Percentiles rank a stretch among this genome's conserved stretches.
Conservation (phyloP, 2,113 vertebrate species). For the Conger conger region DNA sequence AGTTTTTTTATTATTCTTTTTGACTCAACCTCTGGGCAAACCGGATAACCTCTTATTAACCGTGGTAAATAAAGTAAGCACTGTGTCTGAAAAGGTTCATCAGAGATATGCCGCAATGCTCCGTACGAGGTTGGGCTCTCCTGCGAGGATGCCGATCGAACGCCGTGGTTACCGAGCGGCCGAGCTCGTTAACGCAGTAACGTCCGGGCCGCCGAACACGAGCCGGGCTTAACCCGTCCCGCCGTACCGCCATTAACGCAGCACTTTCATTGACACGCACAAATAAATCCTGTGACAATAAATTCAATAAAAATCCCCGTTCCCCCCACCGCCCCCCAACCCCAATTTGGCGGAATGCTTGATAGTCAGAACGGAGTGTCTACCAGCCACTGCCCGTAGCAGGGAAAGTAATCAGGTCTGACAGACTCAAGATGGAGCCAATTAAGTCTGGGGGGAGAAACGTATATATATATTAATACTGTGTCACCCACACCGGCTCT, state of each 20-base stretch:
- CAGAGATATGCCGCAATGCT: conserved; percentile 43
- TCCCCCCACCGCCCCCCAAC: too few relatives aligned
- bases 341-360: conserved; percentile 37
- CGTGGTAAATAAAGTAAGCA: neutral
- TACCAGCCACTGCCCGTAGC: conserved; percentile 39
- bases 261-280: neutral
- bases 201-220: neutral
- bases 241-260: neutral
- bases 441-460: conserved; percentile 66
- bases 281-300: conserved; percentile 25
- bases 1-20: too few relatives aligned
- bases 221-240: neutral
- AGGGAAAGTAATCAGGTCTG: conserved; percentile 63
- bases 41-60: neutral
- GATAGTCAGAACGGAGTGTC: conserved; percentile 46
- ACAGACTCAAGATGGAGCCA: conserved; percentile 72
- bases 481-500: conserved; percentile 62
- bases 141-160: too few relatives aligned
- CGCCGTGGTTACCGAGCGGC: neutral
- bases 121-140: neutral
- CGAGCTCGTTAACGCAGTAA: neutral
- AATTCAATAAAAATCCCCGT: conserved; percentile 38
- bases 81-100: neutral
- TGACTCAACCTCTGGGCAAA: too few relatives aligned
- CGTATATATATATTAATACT: conserved; percentile 53